A percentile compares a stretch with the other conserved stretches of the same genome.
phyloP scores from a whole-genome alignment of 1,140 invertebrate species.

The Delia radicum region DNA sequence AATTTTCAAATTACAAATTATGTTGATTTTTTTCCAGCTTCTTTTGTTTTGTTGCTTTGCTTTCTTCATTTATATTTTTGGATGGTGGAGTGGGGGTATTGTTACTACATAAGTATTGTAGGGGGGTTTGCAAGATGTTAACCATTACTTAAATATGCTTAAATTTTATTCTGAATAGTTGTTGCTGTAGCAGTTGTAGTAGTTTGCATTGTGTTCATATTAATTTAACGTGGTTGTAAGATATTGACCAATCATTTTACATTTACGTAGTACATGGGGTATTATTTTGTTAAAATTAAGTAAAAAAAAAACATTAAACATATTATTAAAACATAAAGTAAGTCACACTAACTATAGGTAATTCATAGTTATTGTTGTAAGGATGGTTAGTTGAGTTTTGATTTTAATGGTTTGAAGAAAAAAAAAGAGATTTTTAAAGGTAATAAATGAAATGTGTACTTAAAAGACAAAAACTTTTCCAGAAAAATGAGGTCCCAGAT shows the following conservation, averaged over 20 bases:
- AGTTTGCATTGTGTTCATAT: background rate
- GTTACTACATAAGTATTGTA: too few species aligned
- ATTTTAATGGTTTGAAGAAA: background rate
- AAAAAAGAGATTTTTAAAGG: too few species aligned
- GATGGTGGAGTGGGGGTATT: background rate
- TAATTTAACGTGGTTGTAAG: background rate
- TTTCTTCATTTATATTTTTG: background rate
- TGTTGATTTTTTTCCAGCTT: conserved; percentile 31
- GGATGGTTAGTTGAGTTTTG: background rate
- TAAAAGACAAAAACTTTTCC: too few species aligned
- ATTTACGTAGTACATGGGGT: background rate
- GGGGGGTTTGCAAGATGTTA: background rate
- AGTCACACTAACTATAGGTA: background rate
- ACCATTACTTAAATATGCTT: background rate
- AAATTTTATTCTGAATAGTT: background rate
- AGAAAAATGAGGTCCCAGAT: too few species aligned
- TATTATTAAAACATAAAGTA: background rate
- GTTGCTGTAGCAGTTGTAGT: background rate
- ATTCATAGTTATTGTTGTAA: background rate
- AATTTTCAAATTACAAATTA: conserved; percentile 54
- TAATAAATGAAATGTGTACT: too few species aligned
- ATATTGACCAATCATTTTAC: conserved; percentile 14
- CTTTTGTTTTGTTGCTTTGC: background rate
- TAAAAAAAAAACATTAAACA: background rate
- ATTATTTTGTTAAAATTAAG: background rate